Conservation (phyloP, 2,113 vertebrate genomes). For the Butastur rufipennis region DNA sequence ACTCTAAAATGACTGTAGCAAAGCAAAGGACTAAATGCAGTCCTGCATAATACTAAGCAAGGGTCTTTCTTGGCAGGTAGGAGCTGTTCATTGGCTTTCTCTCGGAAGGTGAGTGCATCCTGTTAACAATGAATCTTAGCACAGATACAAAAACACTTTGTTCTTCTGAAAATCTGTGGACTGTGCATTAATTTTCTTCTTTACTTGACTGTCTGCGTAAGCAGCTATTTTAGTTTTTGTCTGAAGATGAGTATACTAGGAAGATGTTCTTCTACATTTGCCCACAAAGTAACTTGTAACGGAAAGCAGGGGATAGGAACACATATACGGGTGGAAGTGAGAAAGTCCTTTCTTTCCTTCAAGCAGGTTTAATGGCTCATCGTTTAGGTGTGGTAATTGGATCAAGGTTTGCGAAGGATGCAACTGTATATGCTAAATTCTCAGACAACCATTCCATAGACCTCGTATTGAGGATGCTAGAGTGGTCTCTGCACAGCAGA, state of each 20-base stretch:
- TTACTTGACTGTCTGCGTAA: not conserved
- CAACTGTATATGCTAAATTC: fast-evolving
- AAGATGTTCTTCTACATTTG: not conserved
- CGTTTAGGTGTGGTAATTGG: fast-evolving
- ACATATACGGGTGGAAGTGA: fast-evolving
- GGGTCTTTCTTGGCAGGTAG: not conserved
- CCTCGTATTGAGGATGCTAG: fast-evolving
- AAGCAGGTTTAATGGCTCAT: no score
- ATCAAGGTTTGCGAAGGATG: not conserved
- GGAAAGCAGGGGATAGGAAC: not conserved
- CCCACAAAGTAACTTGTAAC: not conserved
- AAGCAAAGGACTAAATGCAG: not conserved
- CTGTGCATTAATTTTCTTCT: not conserved
- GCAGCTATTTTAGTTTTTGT: not conserved
- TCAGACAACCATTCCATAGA: not conserved
- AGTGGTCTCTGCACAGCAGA: not conserved
- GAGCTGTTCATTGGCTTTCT: not conserved
- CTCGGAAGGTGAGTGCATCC: not conserved
- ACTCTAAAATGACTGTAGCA: not conserved
- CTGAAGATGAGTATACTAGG: not conserved
- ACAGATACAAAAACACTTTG: not conserved
- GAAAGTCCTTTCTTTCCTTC: not conserved
- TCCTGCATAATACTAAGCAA: not conserved
- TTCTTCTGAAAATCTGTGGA: not conserved
- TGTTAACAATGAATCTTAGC: not conserved